phyloP scores from a whole-genome alignment of 2,797 vertebrate species.

The Leptoclinus maculatus region DNA sequence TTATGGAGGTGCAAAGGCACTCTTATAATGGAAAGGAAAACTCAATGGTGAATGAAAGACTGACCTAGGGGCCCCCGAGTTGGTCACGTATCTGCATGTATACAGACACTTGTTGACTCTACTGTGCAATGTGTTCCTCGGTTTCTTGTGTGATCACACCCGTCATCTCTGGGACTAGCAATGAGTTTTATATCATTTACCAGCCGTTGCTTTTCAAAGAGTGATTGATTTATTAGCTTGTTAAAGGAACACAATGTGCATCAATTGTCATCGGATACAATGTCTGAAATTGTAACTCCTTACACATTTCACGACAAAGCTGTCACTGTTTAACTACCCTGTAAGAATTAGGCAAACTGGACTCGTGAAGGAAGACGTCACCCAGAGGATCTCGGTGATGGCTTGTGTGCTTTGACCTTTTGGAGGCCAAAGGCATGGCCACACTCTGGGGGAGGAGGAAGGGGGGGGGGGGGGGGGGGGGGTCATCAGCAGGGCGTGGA shows the following conservation, averaged over 20 bases:
- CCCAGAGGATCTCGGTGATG: slow-evolving; percentile 53
- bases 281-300: slow-evolving; percentile 21
- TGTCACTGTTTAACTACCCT: slow-evolving; percentile 34
- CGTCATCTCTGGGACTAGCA: background rate
- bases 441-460: slow-evolving; percentile 32
- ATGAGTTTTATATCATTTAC: slow-evolving; percentile 34
- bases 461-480: slow-evolving; percentile 43
- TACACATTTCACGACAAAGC: slow-evolving; percentile 28
- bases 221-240: slow-evolving; percentile 52
- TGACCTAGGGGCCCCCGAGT: background rate
- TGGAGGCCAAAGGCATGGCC: slow-evolving; percentile 83
- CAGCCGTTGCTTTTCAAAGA: background rate
- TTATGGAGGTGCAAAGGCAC: background rate
- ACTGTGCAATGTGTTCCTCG: background rate
- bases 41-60: background rate
- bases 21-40: background rate
- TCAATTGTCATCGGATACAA: slow-evolving; percentile 32
- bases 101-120: background rate
- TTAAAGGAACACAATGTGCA: slow-evolving; percentile 34
- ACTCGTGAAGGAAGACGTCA: slow-evolving; percentile 69
- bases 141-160: background rate
- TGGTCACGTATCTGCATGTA: background rate
- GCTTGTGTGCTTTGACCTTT: slow-evolving; percentile 70
- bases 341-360: slow-evolving; percentile 25
- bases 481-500: slow-evolving; percentile 72